phyloP scores from a whole-genome alignment of 37 sponge, comb jelly and placozoan genomes.

The Cliona cf. orientalis region DNA sequence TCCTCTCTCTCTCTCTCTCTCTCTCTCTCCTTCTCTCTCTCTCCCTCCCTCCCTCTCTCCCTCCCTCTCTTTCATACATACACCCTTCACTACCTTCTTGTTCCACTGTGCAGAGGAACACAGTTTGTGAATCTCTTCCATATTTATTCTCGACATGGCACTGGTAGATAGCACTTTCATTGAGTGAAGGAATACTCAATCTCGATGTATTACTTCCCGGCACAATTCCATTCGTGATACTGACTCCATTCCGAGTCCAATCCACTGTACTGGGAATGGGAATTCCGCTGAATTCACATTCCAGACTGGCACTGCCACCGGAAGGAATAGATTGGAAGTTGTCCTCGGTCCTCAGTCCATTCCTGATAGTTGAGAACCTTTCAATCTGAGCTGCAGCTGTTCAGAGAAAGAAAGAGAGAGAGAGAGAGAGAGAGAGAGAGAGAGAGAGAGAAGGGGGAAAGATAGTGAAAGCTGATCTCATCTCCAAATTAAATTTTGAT shows the following conservation, averaged over 20 bases:
- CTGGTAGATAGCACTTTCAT: constrained; percentile 27
- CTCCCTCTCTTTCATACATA: background rate
- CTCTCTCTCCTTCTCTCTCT: too few species aligned
- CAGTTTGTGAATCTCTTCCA: background rate
- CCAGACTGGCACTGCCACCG: background rate
- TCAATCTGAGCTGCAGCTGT: constrained; percentile 15
- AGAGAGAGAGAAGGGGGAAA: too few species aligned
- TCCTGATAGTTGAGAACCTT: background rate
- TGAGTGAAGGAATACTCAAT: background rate
- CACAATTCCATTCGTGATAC: constrained; percentile 1
- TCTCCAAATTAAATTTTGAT: background rate
- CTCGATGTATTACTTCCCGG: background rate
- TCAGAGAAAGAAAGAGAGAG: background rate
- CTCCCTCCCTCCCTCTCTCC: too few species aligned
- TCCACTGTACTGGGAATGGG: constrained; percentile 6
- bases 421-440: too few species aligned
- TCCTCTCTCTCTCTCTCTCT: too few species aligned
- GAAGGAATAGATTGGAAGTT: constrained; percentile 4
- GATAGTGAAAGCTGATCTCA: background rate
- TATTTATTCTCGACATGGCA: constrained; percentile 32
- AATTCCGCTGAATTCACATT: constrained; percentile 17
- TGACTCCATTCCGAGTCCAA: constrained; percentile 8
- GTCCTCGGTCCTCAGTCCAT: background rate
- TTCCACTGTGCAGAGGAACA: constrained; percentile 5
- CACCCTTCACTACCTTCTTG: background rate